Percentiles rank a stretch among this genome's conserved stretches.
Evolutionary conservation across 2,113 vertebrate species (phyloP).

Genomic region (Murina feae): DNA sequence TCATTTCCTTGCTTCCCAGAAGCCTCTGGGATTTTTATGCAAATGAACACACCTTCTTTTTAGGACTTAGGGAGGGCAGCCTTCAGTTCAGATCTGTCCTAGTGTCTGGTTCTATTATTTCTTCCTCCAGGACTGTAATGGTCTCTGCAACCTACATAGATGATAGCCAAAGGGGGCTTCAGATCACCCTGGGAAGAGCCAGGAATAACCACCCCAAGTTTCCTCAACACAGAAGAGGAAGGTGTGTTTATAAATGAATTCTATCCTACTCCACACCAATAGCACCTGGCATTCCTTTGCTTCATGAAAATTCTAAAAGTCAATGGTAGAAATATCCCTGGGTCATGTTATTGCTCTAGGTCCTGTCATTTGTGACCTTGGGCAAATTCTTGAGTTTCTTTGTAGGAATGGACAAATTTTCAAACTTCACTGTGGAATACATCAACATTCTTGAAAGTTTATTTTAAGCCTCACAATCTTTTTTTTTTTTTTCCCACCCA

Average conservation of each 20-base stretch:
- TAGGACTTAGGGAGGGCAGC: neutral
- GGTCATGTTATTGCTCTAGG: neutral
- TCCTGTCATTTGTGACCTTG: neutral
- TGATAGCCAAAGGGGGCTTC: neutral
- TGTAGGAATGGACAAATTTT: neutral
- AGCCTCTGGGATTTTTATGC: neutral
- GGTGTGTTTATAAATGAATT: neutral
- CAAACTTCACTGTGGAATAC: neutral
- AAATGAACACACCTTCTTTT: neutral
- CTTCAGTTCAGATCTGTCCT: neutral
- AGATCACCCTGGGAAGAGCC: neutral
- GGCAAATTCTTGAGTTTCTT: neutral
- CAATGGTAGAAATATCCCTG: neutral
- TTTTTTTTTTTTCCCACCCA: neutral
- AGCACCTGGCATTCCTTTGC: neutral
- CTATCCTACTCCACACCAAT: too few relatives aligned
- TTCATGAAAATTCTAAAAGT: neutral
- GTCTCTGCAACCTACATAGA: neutral
- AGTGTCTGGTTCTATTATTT: neutral
- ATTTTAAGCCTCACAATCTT: neutral
- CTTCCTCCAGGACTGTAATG: neutral
- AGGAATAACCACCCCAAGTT: neutral
- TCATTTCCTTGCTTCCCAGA: neutral
- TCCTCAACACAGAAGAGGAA: neutral
- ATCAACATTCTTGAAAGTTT: neutral